Evolutionary conservation across 2,888 invertebrate genomes (phyloP), one percentile per base, ranked within the genome.

Genomic region (Allygus modestus): DNA sequence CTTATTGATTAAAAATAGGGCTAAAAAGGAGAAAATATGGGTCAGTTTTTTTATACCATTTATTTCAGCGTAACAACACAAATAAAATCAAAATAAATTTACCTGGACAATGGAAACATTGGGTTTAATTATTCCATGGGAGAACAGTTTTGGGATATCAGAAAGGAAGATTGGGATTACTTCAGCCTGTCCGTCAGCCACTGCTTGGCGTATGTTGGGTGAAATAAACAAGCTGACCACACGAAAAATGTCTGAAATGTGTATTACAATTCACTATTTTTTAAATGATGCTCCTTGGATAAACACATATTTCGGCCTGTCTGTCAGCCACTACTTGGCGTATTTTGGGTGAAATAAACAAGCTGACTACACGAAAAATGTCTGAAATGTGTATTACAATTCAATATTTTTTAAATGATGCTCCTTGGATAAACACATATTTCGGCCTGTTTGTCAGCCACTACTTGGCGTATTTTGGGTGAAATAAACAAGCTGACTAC

Each of bases 311-410:
- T n/a, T 98, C 98, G 0, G 95, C 97, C 65, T 96, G 93, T 0
- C 98, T 98, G 12, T 96, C 96, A 0, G 95, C 95, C 0, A 98
- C 96, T 0, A 97, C 94, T 89, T 95, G 93, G 31, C 98, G 93
- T 20, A 97, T 97, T 90, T 98, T 98, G 0, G 94, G 96, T 0
- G 96, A 98, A 94, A 98, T 97, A 90, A 99, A 99, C 88, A 98
- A 94, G 0, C 98, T 15, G 98, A 28, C 17, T 15, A 15, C 28
- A 28, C 28, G 31, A 15, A 82, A 94, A 92, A 0, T 97, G 97
- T 82, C 97, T 95, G 91, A 92, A 94, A 88, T 37, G 11, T 37
- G 37, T 11, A 37, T 7, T 7, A 37, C 37, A 37, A 11, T 37
- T 7, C 37, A 37, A 7, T 37, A 7, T 37, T 37, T 4, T 37